These are phyloP conservation scores for Lamproptera curius DNA, from an alignment of 2,888 invertebrate genomes.

Conservation along the genomic window DNA sequence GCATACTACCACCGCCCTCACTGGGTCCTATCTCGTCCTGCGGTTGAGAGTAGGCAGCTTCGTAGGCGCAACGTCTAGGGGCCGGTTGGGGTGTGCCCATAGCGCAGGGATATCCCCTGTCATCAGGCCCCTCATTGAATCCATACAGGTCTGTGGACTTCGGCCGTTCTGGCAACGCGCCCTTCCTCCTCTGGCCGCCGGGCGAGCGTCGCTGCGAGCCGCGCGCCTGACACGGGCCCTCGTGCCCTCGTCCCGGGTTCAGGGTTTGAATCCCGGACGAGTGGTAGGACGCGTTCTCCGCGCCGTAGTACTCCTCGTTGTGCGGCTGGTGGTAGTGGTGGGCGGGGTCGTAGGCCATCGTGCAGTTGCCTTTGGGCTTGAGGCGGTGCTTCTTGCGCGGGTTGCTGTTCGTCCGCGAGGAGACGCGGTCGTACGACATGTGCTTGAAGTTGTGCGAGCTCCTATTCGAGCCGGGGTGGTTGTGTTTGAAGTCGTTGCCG, in stretches of 20 bases:
- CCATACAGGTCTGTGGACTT: slow-evolving; percentile 80
- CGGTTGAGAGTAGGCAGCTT: slow-evolving; percentile 75
- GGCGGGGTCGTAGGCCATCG: slow-evolving; percentile 78
- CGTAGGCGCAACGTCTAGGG: slow-evolving; percentile 65
- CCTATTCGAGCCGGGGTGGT: slow-evolving; percentile 69
- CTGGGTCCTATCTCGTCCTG: slow-evolving; percentile 70
- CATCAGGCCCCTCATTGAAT: slow-evolving; percentile 69
- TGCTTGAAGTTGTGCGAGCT: slow-evolving; percentile 75
- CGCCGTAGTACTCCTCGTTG: slow-evolving; percentile 66
- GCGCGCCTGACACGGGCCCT: slow-evolving; percentile 54
- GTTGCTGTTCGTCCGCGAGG: slow-evolving; percentile 73
- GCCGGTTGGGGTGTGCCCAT: slow-evolving; percentile 72
- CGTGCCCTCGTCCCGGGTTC: slow-evolving; percentile 75
- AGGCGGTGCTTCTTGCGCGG: slow-evolving; percentile 70
- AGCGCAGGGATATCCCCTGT: slow-evolving; percentile 64
- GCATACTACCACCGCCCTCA: slow-evolving; percentile 83
- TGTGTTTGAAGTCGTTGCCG: slow-evolving; percentile 65
- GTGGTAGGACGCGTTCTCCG: slow-evolving; percentile 72
- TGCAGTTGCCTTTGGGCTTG: slow-evolving; percentile 75
- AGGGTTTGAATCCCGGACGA: slow-evolving; percentile 72
- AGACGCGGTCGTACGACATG: slow-evolving; percentile 71
- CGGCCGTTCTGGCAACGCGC: slow-evolving; percentile 78
- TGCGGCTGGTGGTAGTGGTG: slow-evolving; percentile 76
- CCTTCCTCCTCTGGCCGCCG: slow-evolving; percentile 72
- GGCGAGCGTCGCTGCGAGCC: slow-evolving; percentile 68